phyloP scores from a whole-genome alignment of 2,797 vertebrate genomes.

The Centropyge bicolor region DNA sequence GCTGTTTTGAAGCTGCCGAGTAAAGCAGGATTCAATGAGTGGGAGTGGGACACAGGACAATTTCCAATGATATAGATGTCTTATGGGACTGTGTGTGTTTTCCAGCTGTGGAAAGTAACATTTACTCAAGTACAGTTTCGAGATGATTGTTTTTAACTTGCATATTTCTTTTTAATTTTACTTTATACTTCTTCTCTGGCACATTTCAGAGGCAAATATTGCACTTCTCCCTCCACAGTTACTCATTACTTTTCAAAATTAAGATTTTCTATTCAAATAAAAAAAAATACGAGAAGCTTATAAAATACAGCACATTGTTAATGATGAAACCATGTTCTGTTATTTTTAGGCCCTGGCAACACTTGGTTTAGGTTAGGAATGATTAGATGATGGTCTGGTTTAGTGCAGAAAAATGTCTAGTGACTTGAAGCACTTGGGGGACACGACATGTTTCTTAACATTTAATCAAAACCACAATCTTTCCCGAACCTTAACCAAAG shows the following conservation, averaged over 20 bases:
- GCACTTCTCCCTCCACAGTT: background rate
- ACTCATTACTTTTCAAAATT: background rate
- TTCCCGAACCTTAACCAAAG: background rate
- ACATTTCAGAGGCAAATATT: constrained; percentile 5
- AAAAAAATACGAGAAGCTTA: background rate
- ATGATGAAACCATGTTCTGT: background rate
- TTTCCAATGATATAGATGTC: constrained; percentile 58
- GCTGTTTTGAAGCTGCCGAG: constrained; percentile 56
- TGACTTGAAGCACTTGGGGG: background rate
- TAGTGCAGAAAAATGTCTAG: background rate
- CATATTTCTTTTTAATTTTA: background rate
- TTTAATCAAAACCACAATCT: background rate
- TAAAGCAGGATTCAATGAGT: constrained; percentile 50
- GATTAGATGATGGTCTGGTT: background rate
- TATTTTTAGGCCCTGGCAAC: background rate
- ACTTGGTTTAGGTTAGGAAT: background rate
- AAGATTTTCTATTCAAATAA: background rate
- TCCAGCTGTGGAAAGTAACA: constrained; percentile 27
- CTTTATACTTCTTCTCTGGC: background rate
- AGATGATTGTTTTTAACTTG: background rate
- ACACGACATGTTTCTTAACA: background rate
- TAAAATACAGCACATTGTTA: background rate
- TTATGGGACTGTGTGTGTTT: constrained; percentile 43
- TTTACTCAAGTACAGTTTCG: constrained; percentile 9
- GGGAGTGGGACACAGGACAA: constrained; percentile 61